Percentiles rank a stretch among this genome's conserved stretches.
phyloP scores from a whole-genome alignment of 2,888 invertebrate species.

The Cynaeus angustus region DNA sequence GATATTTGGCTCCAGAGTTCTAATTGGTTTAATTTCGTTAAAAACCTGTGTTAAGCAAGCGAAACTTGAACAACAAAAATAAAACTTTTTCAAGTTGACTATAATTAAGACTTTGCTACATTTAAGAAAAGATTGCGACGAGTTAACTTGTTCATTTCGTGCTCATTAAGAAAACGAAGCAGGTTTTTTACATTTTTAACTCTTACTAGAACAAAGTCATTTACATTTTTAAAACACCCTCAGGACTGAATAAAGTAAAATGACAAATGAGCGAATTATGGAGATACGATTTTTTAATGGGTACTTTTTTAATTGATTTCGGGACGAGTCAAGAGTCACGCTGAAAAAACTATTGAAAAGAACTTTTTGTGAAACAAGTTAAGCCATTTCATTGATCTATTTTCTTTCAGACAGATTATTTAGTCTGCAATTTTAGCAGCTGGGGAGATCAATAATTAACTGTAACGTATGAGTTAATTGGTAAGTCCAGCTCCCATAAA shows the following conservation, averaged over 20 bases:
- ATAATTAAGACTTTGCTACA: slow-evolving; percentile 43
- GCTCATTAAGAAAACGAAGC: slow-evolving; percentile 44
- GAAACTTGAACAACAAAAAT: slow-evolving; percentile 28
- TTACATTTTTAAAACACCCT: slow-evolving; percentile 39
- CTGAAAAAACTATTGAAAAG: slow-evolving; percentile 19
- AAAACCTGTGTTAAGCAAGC: slow-evolving; percentile 29
- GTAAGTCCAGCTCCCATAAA: not conserved
- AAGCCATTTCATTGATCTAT: not conserved
- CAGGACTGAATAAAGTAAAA: slow-evolving; percentile 12
- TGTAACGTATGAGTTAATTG: slow-evolving; percentile 1
- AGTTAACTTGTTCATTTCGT: slow-evolving; percentile 41
- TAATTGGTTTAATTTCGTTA: slow-evolving; percentile 35
- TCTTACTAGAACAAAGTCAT: slow-evolving; percentile 33
- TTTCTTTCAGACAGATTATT: no score
- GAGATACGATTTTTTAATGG: slow-evolving; percentile 35
- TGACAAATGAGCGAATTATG: slow-evolving; percentile 37
- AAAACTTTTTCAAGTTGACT: slow-evolving; percentile 33
- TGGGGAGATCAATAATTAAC: not conserved
- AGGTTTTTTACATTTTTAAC: slow-evolving; percentile 46
- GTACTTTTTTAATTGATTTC: slow-evolving; percentile 33
- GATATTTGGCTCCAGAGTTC: not conserved
- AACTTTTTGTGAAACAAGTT: not conserved
- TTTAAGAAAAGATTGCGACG: slow-evolving; percentile 34
- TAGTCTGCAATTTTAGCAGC: not conserved
- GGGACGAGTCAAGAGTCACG: slow-evolving; percentile 1